Evolutionary conservation across 1,140 invertebrate genomes (phyloP), one percentile per base, ranked within the genome.

Genomic region (Acromyrmex heyeri): DNA sequence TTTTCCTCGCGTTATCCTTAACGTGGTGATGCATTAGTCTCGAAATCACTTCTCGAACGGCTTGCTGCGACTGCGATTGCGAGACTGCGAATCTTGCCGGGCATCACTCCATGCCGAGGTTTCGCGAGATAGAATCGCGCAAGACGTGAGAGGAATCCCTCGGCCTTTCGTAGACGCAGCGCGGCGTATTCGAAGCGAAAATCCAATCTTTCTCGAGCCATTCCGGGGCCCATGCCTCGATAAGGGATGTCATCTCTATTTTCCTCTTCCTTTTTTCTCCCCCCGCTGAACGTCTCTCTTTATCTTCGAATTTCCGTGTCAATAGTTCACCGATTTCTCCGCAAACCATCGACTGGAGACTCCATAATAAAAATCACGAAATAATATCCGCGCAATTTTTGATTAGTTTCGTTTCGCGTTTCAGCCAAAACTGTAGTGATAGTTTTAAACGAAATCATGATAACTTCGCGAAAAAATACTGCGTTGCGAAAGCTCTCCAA

Each of bases 151-250:
- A 79, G 57, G 86, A 90, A 89, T 87, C 67, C 24, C 61, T 73
- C 77, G 77, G 64, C 72, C 87, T 88, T 70, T 86, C 55, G 77
- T 34, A 70, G 38, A 57, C 83, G 83, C 44, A 62, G 21, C 34
- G 75, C 48, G 65, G 48, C 72, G 55, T 64, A 69, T 75, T 67
- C 65, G 75, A 65, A 87, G 78, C 86, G 86, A 90, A 90, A 90
- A 90, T 90, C 86, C 81, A 85, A 90, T 90, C 86, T 90, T 90
- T 85, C 75, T 64, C 62, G 65, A 64, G 67, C 77, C 86, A 79
- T 62, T 24, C 34, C 12, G 64, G 86, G 18, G 85, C 76, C 87
- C 78, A 83, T 87, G 85, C 78, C 65, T 86, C 78, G 86, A 87
- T 79, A 83, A 83, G 70, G 48, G 81, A 76, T 70, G 64, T 86